Evolutionary conservation across 2,113 vertebrate genomes (phyloP).

Genomic region (Conger conger): DNA sequence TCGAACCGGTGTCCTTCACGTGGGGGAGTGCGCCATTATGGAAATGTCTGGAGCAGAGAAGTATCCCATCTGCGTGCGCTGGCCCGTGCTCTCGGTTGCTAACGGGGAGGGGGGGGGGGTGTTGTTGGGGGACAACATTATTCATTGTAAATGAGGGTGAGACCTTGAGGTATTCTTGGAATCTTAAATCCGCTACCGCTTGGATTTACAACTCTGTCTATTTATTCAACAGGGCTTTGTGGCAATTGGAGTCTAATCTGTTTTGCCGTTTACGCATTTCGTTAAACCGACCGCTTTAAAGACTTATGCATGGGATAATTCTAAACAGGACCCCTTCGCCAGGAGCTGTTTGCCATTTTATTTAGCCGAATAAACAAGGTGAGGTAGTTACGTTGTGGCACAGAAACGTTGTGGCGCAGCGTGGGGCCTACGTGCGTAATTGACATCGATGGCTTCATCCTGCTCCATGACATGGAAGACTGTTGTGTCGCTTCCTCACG

Average conservation of each 20-base stretch:
- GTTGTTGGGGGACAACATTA: slow-evolving; percentile 60
- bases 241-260: slow-evolving; percentile 41
- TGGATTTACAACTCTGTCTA: slow-evolving; percentile 37
- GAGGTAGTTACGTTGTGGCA: neutral
- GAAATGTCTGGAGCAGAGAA: slow-evolving; percentile 34
- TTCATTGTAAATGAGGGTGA: slow-evolving; percentile 69
- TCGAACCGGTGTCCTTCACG: slow-evolving; percentile 30
- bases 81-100: slow-evolving; percentile 24
- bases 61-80: neutral
- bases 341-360: neutral
- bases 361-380: neutral
- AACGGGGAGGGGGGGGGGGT: neutral
- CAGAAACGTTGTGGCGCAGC: neutral
- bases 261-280: slow-evolving; percentile 35
- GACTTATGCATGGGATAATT: neutral
- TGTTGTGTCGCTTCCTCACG: slow-evolving; percentile 9
- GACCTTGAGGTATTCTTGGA: slow-evolving; percentile 65
- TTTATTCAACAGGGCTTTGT: slow-evolving; percentile 36
- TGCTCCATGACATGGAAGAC: neutral
- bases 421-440: neutral
- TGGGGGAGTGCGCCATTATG: slow-evolving; percentile 36
- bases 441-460: neutral
- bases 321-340: neutral
- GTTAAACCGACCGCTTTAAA: slow-evolving; percentile 40
- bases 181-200: slow-evolving; percentile 58